Evolutionary conservation across 2,888 invertebrate genomes (phyloP).

Genomic region (Lypha dubia): DNA sequence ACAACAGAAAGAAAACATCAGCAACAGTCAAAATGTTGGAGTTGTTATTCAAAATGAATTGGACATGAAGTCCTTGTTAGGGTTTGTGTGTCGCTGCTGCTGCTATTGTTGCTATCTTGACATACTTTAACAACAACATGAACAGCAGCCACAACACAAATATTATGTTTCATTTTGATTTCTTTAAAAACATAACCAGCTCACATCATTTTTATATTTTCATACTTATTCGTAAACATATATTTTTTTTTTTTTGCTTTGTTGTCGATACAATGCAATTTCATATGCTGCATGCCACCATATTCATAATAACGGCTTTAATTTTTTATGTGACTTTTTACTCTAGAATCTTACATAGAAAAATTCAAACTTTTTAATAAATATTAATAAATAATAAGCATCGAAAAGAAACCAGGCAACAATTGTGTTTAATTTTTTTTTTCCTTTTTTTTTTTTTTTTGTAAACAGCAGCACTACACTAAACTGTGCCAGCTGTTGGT

Average conservation of each 20-base stretch:
- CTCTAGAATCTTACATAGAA: background rate
- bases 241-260: background rate
- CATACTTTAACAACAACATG: conserved; percentile 57
- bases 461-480: background rate
- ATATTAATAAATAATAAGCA: conserved; percentile 57
- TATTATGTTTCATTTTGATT: conserved; percentile 66
- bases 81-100: conserved; percentile 2
- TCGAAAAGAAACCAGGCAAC: conserved; percentile 36
- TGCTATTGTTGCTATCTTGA: conserved; percentile 66
- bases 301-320: background rate
- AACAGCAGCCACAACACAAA: conserved; percentile 58
- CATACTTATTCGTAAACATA: background rate
- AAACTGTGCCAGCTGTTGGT: background rate
- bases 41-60: conserved; percentile 55
- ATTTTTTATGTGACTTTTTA: background rate
- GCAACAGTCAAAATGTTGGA: conserved; percentile 59
- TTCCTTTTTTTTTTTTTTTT: background rate
- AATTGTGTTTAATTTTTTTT: no score
- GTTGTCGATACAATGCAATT: background rate
- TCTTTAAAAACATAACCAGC: conserved; percentile 61
- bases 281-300: background rate
- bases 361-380: conserved; percentile 45
- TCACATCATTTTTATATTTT: conserved; percentile 43
- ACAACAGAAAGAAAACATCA: conserved; percentile 37
- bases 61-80: conserved; percentile 60